Evolutionary conservation across 1,140 invertebrate genomes (phyloP), one percentile per base, ranked within the genome.

Genomic region (Drosophila kohkoa): DNA sequence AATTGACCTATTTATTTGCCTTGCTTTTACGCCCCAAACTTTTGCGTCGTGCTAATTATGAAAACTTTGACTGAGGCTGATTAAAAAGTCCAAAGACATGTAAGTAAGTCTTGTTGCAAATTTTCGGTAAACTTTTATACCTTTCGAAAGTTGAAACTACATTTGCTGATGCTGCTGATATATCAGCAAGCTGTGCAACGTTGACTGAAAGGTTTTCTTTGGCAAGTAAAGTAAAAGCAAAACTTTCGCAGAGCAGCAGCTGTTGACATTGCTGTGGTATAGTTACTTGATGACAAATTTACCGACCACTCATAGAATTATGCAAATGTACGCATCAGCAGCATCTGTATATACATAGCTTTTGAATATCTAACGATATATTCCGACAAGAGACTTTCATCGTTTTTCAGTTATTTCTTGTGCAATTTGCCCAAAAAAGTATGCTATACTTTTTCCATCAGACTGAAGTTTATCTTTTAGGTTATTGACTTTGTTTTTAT

Each of bases 241-340:
- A 74, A 74, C 48, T 74, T 74, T 74, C 0, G 5, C 4, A 25
- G 20, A 25, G 57, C n/a, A 25, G 8, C 71, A 74, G 71, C 65
- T 74, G 71, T 54, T 74, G 51, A 46, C 28, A 49, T 55, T 62
- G 32, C 16, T 62, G 11, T 62, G 54, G n/a, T 54, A 3, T 25
- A 73, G 55, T 74, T 69, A 62, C n/a, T 10, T 55, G 41, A 60
- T 55, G 51, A 55, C 57, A 69, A 55, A 74, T 74, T 74, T 52
- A 48, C 71, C 68, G 65, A 25, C 13, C 71, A 62, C 65, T 68
- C 62, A 15, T 48, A 69, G 55, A 62, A 62, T 55, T 74, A 74
- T 74, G 71, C 57, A 74, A 74, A 74, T 74, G 57, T 11, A 32
- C 35, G 51, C 46, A 52, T 32, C 30, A 52, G n/a, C 16, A 59